Base-by-base conservation (phyloP, 2,113 vertebrate genomes). In the Bubo blakistoni region DNA sequence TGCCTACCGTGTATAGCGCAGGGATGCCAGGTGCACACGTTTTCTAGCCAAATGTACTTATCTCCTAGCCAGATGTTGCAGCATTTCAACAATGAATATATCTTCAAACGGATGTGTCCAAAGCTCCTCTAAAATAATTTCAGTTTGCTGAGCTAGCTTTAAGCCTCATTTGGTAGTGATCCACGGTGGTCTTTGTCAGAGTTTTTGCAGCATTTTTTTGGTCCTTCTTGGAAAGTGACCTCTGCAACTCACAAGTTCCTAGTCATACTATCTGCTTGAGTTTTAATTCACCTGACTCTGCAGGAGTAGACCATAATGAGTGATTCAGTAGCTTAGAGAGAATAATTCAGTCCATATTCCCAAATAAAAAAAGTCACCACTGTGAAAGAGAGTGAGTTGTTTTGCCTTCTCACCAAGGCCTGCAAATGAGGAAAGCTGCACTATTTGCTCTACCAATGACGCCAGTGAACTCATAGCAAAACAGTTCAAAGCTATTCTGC, bases 11-110 rank as follows among this genome's bases (percentile, higher is more conserved):
- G 17, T 16, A 6, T 1, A 29, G 44, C 1, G 1, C 6, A 20
- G 32, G 44, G 63, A 71, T 0, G 2, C 61, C 34, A 12, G 17
- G 30, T 13, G 24, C 7, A 2, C 32, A 46, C 0, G 0, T 83
- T 70, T 84, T 61, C 73, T 40, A 84, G 73, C 24, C 83, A 44
- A 26, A 84, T 29, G 36, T 21, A 26, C 27, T 82, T 38, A 3
- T 20, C 40, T 57, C 40, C 67, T 42, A 69, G 62, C 11, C 77
- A 83, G 36, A 38, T 11, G 3, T 14, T 76, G 55, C 30, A 65
- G 62, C 72, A 80, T 47, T 72, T 38, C 62, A 94, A 0, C 0
- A 0, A 44, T 15, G 27, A 78, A 36, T 18, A 3, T 34, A 27
- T 10, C 65, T 72, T 63, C n/a, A 67, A 70, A 57, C 1, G 2